Evolutionary conservation across 35 echinoderm and acorn worm species (phyloP), one percentile per base, ranked within the genome.

Genomic region (Ptychodera flava): DNA sequence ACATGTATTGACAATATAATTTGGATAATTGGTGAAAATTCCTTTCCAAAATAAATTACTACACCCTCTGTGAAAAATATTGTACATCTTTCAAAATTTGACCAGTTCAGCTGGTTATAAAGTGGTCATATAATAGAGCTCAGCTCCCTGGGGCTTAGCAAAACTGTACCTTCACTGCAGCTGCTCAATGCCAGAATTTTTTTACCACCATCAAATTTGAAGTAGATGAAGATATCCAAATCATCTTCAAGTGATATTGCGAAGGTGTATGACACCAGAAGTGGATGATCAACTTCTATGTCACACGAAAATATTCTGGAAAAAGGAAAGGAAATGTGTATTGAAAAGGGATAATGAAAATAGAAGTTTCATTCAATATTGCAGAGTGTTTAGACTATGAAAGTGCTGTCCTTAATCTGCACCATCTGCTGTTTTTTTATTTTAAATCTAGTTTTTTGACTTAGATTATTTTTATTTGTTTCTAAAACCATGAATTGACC

Each of bases 231-330:
- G 1, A 78, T 83, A 33, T 83, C 87, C 22, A 83, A 78, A 83
- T 36, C 77, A 33, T 81, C 37, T n/a, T n/a, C n/a, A n/a, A n/a
- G n/a, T 16, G 30, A 35, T 28, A 35, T 75, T 37, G 91, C 89
- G 33, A 88, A 38, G 0, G 93, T 89, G 78, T 91, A 91, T 77
- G 93, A 95, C 1, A 95, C 32, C 10, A 95, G 85, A 0, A 95
- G 90, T 36, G 90, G 90, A 80, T 91, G 93, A 16, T 35, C 34
- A 0, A 78, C 78, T 14, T 33, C 28, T 1, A 92, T 89, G 45
- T 53, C 87, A 35, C 90, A 91, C 16, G 52, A 33, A 79, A 95
- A 95, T 32, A 95, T 53, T 53, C 93, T 95, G 64, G 6, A 88
- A 80, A 35, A 81, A 0, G 31, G 15, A 86, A 78, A 77, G 28